phyloP scores from a whole-genome alignment of 2,113 vertebrate genomes.

The Zapus hudsonius region DNA sequence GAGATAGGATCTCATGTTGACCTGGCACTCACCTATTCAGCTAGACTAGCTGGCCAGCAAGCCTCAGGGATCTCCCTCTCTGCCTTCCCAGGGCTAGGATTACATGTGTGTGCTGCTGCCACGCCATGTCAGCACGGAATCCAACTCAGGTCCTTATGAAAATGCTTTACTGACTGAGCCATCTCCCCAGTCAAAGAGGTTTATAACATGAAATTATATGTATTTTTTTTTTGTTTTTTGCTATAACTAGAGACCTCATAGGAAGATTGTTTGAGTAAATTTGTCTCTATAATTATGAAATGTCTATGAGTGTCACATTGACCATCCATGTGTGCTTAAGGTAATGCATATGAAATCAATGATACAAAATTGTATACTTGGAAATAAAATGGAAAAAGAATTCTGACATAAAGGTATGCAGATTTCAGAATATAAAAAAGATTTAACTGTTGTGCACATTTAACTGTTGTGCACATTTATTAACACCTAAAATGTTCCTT shows the following conservation, averaged over 20 bases:
- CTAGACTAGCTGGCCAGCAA: no score
- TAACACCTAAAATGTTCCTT: not conserved
- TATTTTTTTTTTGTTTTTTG: not conserved
- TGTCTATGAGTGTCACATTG: not conserved
- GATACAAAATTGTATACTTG: constrained; percentile 21
- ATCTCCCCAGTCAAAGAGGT: not conserved
- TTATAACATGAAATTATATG: not conserved
- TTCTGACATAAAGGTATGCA: not conserved
- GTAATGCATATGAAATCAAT: not conserved
- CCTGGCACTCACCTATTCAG: no score
- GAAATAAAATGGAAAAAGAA: not conserved
- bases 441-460: not conserved
- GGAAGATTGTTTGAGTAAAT: constrained; percentile 12
- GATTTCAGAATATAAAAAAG: not conserved
- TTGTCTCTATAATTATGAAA: not conserved
- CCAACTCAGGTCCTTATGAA: not conserved
- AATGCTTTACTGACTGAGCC: not conserved
- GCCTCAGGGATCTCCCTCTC: no score
- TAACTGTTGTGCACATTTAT: not conserved
- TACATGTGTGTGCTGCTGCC: not conserved
- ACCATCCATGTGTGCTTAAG: constrained; percentile 11
- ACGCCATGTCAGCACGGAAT: not conserved
- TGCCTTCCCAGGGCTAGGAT: not conserved
- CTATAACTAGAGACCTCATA: not conserved
- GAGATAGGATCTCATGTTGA: no score